A percentile compares a stretch with the other conserved stretches of the same genome.
Conservation (phyloP, 2,888 invertebrate species). For the Xestia ashworthii region DNA sequence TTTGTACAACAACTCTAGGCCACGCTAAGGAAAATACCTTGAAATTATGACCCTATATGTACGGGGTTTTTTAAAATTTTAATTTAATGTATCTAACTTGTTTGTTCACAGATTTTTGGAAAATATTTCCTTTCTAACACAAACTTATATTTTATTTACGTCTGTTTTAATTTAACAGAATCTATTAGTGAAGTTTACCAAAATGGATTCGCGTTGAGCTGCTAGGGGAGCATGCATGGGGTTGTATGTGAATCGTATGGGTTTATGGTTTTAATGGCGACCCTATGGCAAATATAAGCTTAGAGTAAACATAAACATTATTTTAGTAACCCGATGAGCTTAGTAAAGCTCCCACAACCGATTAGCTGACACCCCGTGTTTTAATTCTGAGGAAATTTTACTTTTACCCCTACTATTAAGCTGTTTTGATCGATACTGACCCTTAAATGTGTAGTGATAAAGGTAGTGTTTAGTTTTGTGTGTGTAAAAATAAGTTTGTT, state of each 20-base stretch:
- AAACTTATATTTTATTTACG: conserved; percentile 25
- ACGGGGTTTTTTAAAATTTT: no score
- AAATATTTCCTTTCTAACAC: neutral
- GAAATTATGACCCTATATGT: no score
- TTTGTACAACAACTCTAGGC: no score
- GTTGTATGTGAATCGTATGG: conserved; percentile 72
- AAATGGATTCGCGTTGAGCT: conserved; percentile 58
- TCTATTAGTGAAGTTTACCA: conserved; percentile 60
- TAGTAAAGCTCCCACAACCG: conserved; percentile 83
- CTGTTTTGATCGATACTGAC: neutral
- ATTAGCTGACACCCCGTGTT: conserved; percentile 79
- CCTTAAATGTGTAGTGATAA: neutral
- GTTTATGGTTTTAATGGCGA: conserved; percentile 78
- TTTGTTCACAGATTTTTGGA: neutral
- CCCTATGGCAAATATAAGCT: conserved; percentile 80
- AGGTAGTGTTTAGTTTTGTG: neutral
- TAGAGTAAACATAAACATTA: conserved; percentile 88
- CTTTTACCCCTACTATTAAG: neutral
- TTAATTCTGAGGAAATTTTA: conserved; percentile 38
- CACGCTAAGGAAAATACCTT: no score
- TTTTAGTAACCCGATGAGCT: conserved; percentile 89
- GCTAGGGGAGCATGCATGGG: conserved; percentile 56
- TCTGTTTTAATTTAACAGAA: conserved; percentile 57
- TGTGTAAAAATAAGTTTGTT: conserved; percentile 27
- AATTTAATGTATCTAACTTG: no score